Conservation (phyloP, 92 coral and sea anemone genomes). For the Epizoanthus rinbou region DNA sequence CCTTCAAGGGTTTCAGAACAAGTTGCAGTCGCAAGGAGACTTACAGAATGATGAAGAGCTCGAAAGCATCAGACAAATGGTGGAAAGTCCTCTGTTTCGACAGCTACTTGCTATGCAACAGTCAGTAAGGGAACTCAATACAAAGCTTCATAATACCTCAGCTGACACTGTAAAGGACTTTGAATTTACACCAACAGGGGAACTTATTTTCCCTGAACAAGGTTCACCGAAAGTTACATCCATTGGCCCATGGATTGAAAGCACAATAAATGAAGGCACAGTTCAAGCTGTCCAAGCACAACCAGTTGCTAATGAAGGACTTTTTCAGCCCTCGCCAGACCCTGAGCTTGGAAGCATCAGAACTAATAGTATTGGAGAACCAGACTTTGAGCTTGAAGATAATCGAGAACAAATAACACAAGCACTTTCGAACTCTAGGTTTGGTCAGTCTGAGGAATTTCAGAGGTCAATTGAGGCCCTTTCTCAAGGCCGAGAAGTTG, state of each 20-base stretch:
- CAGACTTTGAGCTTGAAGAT: constrained; percentile 58
- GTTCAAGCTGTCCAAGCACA: neutral
- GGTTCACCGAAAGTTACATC: constrained; percentile 17
- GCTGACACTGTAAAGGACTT: constrained; percentile 76
- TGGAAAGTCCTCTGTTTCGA: constrained; percentile 89
- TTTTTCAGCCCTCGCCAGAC: constrained; percentile 2
- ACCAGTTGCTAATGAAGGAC: constrained; percentile 26
- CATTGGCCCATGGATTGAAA: constrained; percentile 51
- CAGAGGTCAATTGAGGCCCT: constrained; percentile 75
- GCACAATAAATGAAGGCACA: constrained; percentile 51
- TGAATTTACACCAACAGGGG: constrained; percentile 93
- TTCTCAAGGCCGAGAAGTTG: constrained; percentile 94
- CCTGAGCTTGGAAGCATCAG: constrained; percentile 29
- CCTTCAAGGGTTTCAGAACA: constrained; percentile 83
- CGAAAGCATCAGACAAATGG: constrained; percentile 79
- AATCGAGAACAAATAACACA: constrained; percentile 65
- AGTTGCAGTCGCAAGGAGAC: constrained; percentile 83
- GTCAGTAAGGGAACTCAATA: constrained; percentile 83
- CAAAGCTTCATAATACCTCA: constrained; percentile 58
- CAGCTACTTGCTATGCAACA: constrained; percentile 90
- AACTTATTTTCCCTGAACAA: constrained; percentile 78
- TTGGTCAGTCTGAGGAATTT: constrained; percentile 67
- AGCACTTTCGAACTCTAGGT: constrained; percentile 67
- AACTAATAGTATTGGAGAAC: constrained; percentile 30
- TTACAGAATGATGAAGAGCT: constrained; percentile 79